Conservation (phyloP, 1,140 invertebrate genomes). For the Camponotus vicinus region DNA sequence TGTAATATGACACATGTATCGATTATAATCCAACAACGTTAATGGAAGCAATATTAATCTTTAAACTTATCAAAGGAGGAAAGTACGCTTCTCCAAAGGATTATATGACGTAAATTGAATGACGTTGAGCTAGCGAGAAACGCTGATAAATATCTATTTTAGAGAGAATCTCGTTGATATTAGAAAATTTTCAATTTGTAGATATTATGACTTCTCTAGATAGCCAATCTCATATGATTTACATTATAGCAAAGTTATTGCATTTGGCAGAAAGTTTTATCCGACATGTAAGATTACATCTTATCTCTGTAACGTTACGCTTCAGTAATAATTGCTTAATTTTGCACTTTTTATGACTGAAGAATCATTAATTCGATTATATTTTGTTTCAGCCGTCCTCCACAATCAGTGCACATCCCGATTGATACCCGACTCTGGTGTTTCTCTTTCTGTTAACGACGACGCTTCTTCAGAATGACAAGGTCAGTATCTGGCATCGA, state of each 20-base stretch:
- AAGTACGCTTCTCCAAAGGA: background rate
- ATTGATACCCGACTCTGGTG: background rate
- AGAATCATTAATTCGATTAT: background rate
- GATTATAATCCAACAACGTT: constrained; percentile 4
- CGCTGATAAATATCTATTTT: background rate
- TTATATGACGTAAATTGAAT: background rate
- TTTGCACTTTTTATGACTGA: background rate
- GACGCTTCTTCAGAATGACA: constrained; percentile 35
- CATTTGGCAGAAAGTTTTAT: background rate
- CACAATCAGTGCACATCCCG: background rate
- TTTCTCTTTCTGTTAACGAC: constrained; percentile 31
- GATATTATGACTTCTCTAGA: background rate
- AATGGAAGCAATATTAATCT: background rate
- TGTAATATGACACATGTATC: background rate
- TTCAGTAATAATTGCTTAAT: background rate
- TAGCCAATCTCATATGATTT: background rate
- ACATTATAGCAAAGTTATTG: background rate
- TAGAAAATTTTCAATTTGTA: background rate
- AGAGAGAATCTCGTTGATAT: background rate
- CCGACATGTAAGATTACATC: background rate
- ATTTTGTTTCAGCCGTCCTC: background rate
- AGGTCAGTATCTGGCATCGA: constrained; percentile 62
- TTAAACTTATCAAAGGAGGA: background rate
- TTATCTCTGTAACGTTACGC: background rate
- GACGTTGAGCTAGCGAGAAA: constrained; percentile 3